A percentile compares a stretch with the other conserved stretches of the same genome.
phyloP scores from a whole-genome alignment of 2,113 vertebrate genomes.

The Toxotes jaculatrix region DNA sequence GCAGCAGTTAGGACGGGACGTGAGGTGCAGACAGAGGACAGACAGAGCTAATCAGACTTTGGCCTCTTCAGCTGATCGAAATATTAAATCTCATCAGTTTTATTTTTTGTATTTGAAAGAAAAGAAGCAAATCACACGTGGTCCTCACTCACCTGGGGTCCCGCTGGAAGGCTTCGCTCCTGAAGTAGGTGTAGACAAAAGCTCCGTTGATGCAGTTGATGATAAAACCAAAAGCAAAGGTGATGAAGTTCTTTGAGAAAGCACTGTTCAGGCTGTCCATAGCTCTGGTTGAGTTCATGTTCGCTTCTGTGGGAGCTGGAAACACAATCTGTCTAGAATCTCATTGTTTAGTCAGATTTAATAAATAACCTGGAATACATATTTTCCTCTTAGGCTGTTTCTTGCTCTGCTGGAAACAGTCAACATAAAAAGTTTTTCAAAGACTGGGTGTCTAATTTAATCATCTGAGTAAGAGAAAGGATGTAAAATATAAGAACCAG shows the following conservation, averaged over 20 bases:
- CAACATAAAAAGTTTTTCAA: no score
- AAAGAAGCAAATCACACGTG: background rate
- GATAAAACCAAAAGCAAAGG: conserved; percentile 44
- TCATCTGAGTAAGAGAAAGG: background rate
- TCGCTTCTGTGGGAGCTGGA: background rate
- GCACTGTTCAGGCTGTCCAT: background rate
- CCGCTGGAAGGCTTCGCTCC: conserved; percentile 51
- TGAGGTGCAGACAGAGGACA: no score
- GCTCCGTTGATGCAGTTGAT: conserved; percentile 71
- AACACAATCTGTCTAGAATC: background rate
- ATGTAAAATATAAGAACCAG: background rate
- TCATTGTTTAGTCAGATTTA: background rate
- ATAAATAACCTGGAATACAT: background rate
- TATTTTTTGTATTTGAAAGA: background rate
- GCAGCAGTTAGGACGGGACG: background rate
- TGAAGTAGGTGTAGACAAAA: conserved; percentile 69
- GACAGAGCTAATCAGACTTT: no score
- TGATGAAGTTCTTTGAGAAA: conserved; percentile 53
- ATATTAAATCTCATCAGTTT: background rate
- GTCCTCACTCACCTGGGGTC: conserved; percentile 49
- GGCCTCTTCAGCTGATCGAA: no score
- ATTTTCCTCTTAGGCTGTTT: background rate
- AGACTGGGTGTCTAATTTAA: no score
- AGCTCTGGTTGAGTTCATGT: conserved; percentile 53
- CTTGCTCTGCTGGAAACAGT: background rate